phyloP scores from a whole-genome alignment of 2,113 vertebrate genomes.

The Etheostoma cragini region DNA sequence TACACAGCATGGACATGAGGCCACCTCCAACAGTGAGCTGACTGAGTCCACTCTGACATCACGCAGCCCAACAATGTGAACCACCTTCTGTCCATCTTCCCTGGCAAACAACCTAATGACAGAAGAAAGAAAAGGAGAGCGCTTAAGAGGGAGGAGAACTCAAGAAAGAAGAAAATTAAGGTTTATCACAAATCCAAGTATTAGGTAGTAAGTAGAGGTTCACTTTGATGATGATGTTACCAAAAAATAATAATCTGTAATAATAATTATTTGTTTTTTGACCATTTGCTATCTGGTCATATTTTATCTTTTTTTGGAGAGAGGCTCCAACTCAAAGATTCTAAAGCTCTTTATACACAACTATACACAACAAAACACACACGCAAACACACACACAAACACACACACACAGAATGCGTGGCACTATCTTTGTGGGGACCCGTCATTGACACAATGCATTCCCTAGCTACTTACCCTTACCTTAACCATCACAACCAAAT shows the following conservation, averaged over 20 bases:
- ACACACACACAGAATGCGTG: too few relatives aligned
- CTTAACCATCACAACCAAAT: too few relatives aligned
- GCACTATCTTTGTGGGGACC: too few relatives aligned
- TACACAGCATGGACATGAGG: neutral
- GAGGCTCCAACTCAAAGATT: neutral
- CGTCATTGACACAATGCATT: too few relatives aligned
- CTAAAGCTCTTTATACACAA: neutral
- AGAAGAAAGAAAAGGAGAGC: neutral
- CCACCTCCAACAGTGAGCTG: slow-evolving; percentile 89
- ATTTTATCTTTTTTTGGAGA: neutral
- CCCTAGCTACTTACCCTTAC: too few relatives aligned
- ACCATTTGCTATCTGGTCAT: neutral
- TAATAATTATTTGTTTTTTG: neutral
- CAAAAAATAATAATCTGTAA: neutral
- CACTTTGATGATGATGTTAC: neutral
- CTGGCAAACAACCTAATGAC: slow-evolving; percentile 88
- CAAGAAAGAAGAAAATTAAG: neutral
- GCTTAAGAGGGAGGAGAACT: neutral
- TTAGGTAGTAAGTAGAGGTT: neutral
- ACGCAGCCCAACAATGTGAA: slow-evolving; percentile 90
- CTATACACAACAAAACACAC: too few relatives aligned
- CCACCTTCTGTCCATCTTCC: slow-evolving; percentile 89
- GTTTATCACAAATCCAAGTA: neutral
- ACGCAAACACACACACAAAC: too few relatives aligned
- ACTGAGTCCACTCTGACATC: slow-evolving; percentile 88